These are phyloP conservation scores for Dryococelus australis DNA, from an alignment of 2,888 invertebrate species.

Conservation along the genomic window DNA sequence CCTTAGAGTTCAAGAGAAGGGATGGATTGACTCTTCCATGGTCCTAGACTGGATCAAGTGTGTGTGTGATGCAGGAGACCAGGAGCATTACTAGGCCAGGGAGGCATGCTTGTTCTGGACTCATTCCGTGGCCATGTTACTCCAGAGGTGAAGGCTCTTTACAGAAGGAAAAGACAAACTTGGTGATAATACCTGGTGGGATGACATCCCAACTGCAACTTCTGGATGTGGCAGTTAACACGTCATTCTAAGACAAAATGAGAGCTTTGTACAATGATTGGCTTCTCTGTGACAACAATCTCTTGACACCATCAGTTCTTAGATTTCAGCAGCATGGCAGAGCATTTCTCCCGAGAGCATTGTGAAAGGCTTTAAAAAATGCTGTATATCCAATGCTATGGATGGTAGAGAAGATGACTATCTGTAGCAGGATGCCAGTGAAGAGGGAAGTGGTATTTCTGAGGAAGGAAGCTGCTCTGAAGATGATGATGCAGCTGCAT, in stretches of 20 bases:
- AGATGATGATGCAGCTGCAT: too few species aligned
- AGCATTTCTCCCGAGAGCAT: too few species aligned
- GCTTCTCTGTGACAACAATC: not conserved
- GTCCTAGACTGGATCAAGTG: not conserved
- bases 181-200: not conserved
- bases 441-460: too few species aligned
- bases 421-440: too few species aligned
- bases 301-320: not conserved
- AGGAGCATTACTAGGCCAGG: not conserved
- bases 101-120: not conserved
- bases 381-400: too few species aligned
- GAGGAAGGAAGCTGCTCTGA: too few species aligned
- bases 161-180: not conserved
- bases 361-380: not conserved
- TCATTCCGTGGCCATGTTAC: too few species aligned
- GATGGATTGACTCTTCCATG: not conserved
- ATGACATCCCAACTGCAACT: not conserved
- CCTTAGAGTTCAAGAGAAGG: too few species aligned
- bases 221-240: not conserved
- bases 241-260: not conserved
- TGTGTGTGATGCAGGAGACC: not conserved
- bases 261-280: not conserved
- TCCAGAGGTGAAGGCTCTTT: slow-evolving; percentile 7
- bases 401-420: too few species aligned
- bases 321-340: not conserved